phyloP scores from a whole-genome alignment of 2,888 invertebrate genomes.

The Megalurothrips usitatus region DNA sequence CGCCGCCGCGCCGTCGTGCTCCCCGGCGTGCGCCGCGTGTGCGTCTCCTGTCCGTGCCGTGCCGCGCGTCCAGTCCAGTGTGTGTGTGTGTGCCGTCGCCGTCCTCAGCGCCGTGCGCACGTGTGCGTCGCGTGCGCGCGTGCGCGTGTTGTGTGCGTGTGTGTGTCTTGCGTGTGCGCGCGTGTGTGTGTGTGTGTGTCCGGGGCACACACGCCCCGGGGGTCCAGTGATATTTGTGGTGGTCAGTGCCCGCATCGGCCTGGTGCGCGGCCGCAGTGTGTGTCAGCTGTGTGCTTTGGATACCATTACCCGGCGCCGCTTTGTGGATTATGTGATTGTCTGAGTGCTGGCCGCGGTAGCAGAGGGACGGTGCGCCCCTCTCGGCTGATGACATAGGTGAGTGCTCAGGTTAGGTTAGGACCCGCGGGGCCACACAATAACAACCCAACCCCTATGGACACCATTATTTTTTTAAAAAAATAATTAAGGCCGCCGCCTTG shows the following conservation, averaged over 20 bases:
- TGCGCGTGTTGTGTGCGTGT: background rate
- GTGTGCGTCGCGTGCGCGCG: background rate
- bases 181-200: background rate
- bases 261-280: background rate
- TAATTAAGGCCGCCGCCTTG: no score
- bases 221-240: no score
- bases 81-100: background rate
- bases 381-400: no score
- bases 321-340: background rate
- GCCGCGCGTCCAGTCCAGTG: background rate
- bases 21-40: background rate
- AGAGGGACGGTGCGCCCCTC: no score
- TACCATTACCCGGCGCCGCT: background rate
- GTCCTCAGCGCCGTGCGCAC: no score
- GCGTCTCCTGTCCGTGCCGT: background rate
- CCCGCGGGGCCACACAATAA: no score
- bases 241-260: no score
- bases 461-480: no score
- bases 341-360: no score
- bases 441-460: no score
- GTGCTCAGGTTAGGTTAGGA: no score
- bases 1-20: background rate
- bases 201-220: no score
- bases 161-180: background rate
- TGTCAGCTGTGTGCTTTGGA: background rate